phyloP scores from a whole-genome alignment of 2,888 invertebrate species.

The Andrena dorsata region DNA sequence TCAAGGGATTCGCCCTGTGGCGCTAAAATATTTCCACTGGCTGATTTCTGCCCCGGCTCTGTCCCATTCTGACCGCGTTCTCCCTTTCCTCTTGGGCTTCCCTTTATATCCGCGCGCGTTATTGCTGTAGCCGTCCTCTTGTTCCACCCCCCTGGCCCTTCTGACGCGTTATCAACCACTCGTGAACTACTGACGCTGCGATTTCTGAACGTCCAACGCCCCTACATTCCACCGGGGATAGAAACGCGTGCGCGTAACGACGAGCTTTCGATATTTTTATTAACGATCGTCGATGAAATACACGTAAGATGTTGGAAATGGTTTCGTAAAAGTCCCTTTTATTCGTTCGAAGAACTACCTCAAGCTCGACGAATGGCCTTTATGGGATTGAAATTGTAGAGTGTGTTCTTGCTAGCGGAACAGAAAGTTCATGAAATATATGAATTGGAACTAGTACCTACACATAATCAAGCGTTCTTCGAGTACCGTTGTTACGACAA shows the following conservation, averaged over 20 bases:
- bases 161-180: constrained; percentile 48
- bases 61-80: constrained; percentile 50
- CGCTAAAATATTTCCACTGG: constrained; percentile 76
- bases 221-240: neutral
- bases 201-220: constrained; percentile 28
- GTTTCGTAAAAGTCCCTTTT: too few species aligned
- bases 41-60: constrained; percentile 70
- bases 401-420: too few species aligned
- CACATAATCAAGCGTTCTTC: neutral
- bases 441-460: neutral
- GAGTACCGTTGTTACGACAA: constrained; percentile 1
- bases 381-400: too few species aligned
- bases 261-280: constrained; percentile 5
- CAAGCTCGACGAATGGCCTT: too few species aligned
- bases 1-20: constrained; percentile 75
- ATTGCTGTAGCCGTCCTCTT: constrained; percentile 54
- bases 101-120: constrained; percentile 45
- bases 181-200: constrained; percentile 57
- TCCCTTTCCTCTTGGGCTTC: constrained; percentile 3
- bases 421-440: neutral
- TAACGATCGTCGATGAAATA: neutral
- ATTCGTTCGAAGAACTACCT: too few species aligned
- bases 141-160: constrained; percentile 33
- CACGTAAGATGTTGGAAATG: neutral
- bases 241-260: neutral